Base-by-base conservation (phyloP, 2,113 vertebrate genomes). In the Aplodontia rufa region DNA sequence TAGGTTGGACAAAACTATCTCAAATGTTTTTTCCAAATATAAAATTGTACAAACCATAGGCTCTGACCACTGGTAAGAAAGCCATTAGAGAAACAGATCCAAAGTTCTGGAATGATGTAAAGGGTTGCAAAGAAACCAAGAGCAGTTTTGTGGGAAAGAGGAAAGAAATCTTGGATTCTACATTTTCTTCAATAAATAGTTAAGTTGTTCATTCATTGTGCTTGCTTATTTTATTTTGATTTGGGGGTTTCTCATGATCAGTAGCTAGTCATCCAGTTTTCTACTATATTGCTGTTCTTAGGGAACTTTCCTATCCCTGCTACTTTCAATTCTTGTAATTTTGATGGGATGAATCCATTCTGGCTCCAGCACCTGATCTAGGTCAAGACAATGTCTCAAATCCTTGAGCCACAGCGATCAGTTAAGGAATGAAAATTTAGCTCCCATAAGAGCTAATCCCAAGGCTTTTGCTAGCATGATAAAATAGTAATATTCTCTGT, bases 41-140 rank as follows among this genome's bases (percentile, higher is more conserved):
- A 90, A 91, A 94, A 82, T 28, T 91, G 16, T 51, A 7, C 80
- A n/a, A 89, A 68, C 14, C 94, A 68, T 66, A 94, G 55, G 5
- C n/a, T 93, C 26, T 79, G 83, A 85, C 42, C 42, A 72, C n/a
- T 86, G 76, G 87, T 64, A n/a, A 87, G n/a, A 84, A 81, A 75
- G 5, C 37, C 49, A 87, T 58, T 69, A 71, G 45, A 95, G 60
- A 87, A 94, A 94, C 66, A 26, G 81, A 88, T 49, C 90, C 45
- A 84, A 93, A 91, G 64, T 40, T 91, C 72, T 85, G 10, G 26
- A 66, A 84, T 53, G 13, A 12, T 32, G 17, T 74, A 60, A 95
- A 91, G n/a, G 7, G 14, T 76, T 78, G 49, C 10, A 47, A 93
- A 80, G 72, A 95, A 93, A 88, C 4, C 8, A 71, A 93, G 74